Conservation (phyloP, 2,113 vertebrate genomes). For the Strigops habroptila region DNA sequence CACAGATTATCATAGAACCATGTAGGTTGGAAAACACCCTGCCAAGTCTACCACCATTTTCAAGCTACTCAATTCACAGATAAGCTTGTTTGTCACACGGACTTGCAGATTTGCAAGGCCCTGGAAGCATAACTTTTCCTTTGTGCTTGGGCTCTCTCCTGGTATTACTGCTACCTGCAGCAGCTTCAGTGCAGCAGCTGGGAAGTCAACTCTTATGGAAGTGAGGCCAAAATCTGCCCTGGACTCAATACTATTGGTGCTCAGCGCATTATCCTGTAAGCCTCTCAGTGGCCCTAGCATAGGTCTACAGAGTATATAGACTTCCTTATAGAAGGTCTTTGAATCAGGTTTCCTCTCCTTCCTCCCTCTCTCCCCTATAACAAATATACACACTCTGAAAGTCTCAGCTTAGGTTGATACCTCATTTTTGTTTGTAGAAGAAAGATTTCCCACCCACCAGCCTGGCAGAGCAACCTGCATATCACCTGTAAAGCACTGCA, state of each 20-base stretch:
- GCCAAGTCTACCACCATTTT: background rate
- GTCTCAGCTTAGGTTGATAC: background rate
- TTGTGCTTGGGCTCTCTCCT: background rate
- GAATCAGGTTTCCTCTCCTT: background rate
- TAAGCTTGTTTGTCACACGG: background rate
- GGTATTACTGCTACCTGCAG: background rate
- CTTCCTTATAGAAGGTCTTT: background rate
- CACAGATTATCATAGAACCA: background rate
- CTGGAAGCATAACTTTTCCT: background rate
- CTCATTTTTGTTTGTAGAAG: background rate
- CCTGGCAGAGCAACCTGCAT: background rate
- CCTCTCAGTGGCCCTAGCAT: rapidly evolving
- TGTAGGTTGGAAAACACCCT: background rate
- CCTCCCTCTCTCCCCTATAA: background rate
- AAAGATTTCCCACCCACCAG: background rate
- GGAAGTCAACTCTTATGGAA: background rate
- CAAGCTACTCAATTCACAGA: background rate
- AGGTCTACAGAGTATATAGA: background rate
- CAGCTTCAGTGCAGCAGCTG: no score
- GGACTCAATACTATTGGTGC: background rate
- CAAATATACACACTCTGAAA: background rate
- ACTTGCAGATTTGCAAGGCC: background rate
- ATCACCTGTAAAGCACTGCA: background rate
- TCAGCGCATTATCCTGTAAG: background rate
- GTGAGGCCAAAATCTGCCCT: background rate